Percentiles rank a stretch among this genome's conserved stretches.
Conservation (phyloP, 2,888 invertebrate genomes). For the Aproaerema taeniolella region DNA sequence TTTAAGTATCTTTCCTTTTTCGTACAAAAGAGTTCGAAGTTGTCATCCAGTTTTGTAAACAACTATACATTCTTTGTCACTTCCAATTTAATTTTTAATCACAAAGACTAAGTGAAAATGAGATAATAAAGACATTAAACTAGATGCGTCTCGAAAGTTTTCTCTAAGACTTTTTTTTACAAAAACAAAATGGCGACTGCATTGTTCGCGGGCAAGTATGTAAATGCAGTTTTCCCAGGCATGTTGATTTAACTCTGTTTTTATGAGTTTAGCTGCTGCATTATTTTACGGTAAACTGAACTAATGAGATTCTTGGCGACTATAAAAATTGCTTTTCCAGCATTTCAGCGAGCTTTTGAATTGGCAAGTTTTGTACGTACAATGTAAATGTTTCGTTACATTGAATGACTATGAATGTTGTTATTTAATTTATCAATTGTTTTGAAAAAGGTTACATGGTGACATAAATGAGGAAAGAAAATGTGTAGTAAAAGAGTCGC, state of each 20-base stretch:
- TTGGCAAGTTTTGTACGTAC: background rate
- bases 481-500: too few species aligned
- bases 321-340: slow-evolving; percentile 8
- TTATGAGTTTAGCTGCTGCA: slow-evolving; percentile 28
- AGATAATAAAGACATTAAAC: background rate
- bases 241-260: slow-evolving; percentile 31
- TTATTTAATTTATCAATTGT: too few species aligned
- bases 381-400: too few species aligned
- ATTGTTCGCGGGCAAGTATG: slow-evolving; percentile 26
- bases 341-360: background rate
- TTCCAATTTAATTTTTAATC: too few species aligned
- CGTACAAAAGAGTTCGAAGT: too few species aligned
- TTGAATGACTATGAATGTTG: too few species aligned
- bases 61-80: too few species aligned
- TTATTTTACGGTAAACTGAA: slow-evolving; percentile 29
- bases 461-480: too few species aligned
- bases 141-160: background rate
- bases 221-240: slow-evolving; percentile 27
- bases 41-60: too few species aligned
- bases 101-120: too few species aligned
- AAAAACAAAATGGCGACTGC: slow-evolving; percentile 2
- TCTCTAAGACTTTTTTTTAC: background rate
- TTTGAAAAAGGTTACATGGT: too few species aligned
- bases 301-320: slow-evolving; percentile 29
- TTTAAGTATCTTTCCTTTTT: too few species aligned